Evolutionary conservation across 2,888 invertebrate species (phyloP).

Genomic region (Lasioglossum vierecki): DNA sequence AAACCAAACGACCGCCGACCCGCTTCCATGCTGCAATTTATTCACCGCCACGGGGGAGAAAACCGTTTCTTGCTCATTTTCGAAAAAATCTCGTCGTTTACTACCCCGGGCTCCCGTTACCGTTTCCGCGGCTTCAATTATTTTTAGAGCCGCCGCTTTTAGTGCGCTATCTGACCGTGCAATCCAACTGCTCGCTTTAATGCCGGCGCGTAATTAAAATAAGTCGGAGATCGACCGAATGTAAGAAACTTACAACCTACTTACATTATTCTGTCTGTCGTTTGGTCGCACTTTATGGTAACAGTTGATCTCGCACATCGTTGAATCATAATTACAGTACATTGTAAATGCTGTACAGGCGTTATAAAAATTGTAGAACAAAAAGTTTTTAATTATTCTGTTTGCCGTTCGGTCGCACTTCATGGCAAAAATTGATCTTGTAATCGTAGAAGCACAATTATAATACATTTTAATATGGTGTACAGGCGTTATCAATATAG

Average conservation of each 20-base stretch:
- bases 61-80: not conserved
- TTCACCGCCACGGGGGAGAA: not conserved
- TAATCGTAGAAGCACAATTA: no score
- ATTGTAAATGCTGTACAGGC: not conserved
- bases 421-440: no score
- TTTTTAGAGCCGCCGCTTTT: not conserved
- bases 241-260: not conserved
- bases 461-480: no score
- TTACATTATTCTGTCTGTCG: not conserved
- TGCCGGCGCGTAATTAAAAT: slow-evolving; percentile 15
- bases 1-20: not conserved
- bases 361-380: no score
- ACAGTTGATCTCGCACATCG: not conserved
- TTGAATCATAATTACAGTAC: not conserved
- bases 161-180: not conserved
- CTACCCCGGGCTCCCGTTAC: not conserved
- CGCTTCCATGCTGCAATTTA: slow-evolving; percentile 15
- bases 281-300: not conserved
- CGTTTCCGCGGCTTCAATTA: slow-evolving; percentile 32
- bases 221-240: not conserved
- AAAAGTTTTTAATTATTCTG: no score
- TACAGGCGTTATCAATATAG: no score
- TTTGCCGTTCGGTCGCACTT: no score
- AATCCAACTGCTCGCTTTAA: slow-evolving; percentile 23
- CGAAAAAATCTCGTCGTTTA: not conserved